Evolutionary conservation across 1,140 invertebrate species (phyloP).

Genomic region (Calliopsis andreniformis): DNA sequence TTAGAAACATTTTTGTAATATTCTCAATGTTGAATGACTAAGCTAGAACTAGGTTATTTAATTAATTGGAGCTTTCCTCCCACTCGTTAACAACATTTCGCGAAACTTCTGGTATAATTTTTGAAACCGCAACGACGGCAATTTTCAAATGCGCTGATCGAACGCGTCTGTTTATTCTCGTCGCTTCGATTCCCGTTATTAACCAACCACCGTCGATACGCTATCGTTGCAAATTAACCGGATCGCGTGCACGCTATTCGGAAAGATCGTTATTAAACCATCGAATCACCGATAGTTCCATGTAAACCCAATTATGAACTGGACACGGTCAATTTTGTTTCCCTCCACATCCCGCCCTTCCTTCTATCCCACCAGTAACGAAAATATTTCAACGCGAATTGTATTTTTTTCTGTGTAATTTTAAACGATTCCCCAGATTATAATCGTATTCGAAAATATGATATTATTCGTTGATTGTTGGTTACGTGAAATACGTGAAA

Average conservation of each 20-base stretch:
- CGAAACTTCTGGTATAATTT: too few relatives aligned
- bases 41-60: too few relatives aligned
- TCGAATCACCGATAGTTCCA: conserved; percentile 37
- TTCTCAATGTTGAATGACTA: too few relatives aligned
- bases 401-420: conserved; percentile 8
- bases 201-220: conserved; percentile 15
- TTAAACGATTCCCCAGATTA: conserved; percentile 3
- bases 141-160: too few relatives aligned
- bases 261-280: conserved; percentile 45
- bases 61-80: too few relatives aligned
- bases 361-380: not conserved
- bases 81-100: too few relatives aligned
- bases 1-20: too few relatives aligned
- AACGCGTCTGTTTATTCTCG: not conserved
- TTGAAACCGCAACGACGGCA: too few relatives aligned
- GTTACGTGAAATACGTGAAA: too few relatives aligned
- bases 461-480: not conserved
- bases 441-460: conserved; percentile 10
- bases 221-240: conserved; percentile 29
- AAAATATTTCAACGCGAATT: conserved; percentile 14
- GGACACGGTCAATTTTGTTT: conserved; percentile 21
- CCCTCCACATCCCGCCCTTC: not conserved
- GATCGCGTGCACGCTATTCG: conserved; percentile 1
- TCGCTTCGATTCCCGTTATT: conserved; percentile 13
- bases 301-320: conserved; percentile 59